Percentiles rank a stretch among this genome's conserved stretches.
Conservation (phyloP, 2,888 invertebrate genomes). For the Rhopalosiphum nymphaeae region DNA sequence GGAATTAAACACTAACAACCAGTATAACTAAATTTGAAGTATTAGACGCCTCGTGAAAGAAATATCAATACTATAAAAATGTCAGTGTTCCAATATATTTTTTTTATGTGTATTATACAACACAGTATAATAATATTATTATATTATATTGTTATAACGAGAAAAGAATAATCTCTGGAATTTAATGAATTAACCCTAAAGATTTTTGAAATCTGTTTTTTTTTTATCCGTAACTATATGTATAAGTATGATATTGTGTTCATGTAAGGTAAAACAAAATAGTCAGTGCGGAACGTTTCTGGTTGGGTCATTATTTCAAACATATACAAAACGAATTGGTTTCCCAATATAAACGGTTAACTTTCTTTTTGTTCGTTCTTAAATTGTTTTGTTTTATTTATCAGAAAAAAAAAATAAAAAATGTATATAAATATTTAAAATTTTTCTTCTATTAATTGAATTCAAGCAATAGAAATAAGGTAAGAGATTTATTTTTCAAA, state of each 20-base stretch:
- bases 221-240: slow-evolving; percentile 3
- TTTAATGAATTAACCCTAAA: neutral
- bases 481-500: neutral
- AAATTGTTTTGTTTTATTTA: neutral
- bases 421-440: neutral
- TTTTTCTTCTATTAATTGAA: neutral
- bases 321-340: slow-evolving; percentile 32
- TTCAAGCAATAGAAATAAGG: neutral
- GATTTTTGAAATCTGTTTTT: neutral
- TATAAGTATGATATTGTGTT: neutral
- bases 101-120: neutral
- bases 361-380: slow-evolving; percentile 37
- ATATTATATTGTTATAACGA: neutral
- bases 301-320: slow-evolving; percentile 1
- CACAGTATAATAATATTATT: neutral
- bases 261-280: neutral
- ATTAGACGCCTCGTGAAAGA: neutral
- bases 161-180: neutral
- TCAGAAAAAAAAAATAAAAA: neutral
- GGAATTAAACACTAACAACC: neutral
- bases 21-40: neutral
- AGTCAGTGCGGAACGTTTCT: slow-evolving; percentile 19
- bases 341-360: slow-evolving; percentile 12
- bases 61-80: neutral
- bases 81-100: neutral